Conservation (phyloP, 2,113 vertebrate genomes). For the Macquaria ambigua region DNA sequence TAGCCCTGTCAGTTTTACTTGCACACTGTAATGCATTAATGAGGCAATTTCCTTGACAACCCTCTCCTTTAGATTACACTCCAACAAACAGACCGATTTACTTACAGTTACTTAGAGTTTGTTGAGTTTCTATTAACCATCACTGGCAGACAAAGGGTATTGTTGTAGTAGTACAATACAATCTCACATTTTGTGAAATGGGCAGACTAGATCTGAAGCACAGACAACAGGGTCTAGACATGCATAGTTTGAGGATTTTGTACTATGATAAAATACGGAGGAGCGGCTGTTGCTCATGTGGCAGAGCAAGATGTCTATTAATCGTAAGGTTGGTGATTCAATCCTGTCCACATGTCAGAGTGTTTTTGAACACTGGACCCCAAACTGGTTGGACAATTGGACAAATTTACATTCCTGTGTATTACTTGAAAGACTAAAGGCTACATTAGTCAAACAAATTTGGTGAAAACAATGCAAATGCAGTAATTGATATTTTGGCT, state of each 20-base stretch:
- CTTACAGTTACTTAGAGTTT: too few species aligned
- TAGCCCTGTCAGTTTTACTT: not conserved
- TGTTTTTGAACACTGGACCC: not conserved
- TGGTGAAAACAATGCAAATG: too few species aligned
- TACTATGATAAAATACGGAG: not conserved
- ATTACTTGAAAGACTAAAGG: too few species aligned
- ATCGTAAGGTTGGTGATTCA: not conserved
- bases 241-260: not conserved
- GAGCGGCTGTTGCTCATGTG: not conserved
- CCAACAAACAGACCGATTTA: not conserved
- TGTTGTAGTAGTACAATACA: not conserved
- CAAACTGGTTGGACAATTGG: too few species aligned
- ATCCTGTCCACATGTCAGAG: not conserved
- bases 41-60: conserved; percentile 11
- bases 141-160: conserved; percentile 13
- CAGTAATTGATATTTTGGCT: too few species aligned
- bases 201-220: not conserved
- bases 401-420: too few species aligned
- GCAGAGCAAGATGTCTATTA: not conserved
- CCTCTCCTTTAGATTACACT: conserved; percentile 6
- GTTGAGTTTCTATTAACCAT: not conserved
- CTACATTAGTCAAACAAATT: too few species aligned
- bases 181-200: not conserved
- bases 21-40: conserved; percentile 4
- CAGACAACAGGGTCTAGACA: not conserved